phyloP scores from a whole-genome alignment of 2,888 invertebrate genomes.

The Ypsolopha scabrella region DNA sequence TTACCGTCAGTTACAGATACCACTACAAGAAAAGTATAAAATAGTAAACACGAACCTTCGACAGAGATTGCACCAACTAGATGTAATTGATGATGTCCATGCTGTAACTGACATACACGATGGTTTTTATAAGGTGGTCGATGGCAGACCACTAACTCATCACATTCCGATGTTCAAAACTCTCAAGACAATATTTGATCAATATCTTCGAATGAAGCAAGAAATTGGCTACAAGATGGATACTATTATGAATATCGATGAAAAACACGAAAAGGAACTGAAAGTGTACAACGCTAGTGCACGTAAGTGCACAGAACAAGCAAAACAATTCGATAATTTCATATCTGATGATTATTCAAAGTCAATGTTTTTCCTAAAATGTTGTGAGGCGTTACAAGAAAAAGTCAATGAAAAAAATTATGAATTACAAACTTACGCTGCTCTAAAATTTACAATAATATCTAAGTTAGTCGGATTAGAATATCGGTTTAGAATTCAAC shows the following conservation, averaged over 20 bases:
- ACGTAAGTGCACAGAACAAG: conserved; percentile 59
- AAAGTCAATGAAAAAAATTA: conserved; percentile 47
- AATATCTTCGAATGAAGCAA: conserved; percentile 26
- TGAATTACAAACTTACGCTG: conserved; percentile 52
- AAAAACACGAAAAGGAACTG: conserved; percentile 64
- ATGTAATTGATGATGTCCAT: conserved; percentile 25
- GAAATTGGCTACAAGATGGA: conserved; percentile 56
- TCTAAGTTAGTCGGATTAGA: conserved; percentile 71
- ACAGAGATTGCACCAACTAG: conserved; percentile 22
- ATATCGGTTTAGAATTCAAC: conserved; percentile 72
- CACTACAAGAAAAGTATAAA: conserved; percentile 34
- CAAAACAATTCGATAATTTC: conserved; percentile 70
- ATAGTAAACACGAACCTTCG: conserved; percentile 26
- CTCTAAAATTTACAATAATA: conserved; percentile 35
- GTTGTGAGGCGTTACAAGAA: conserved; percentile 55
- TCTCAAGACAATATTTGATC: conserved; percentile 24
- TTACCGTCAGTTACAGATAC: conserved; percentile 22
- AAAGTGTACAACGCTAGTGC: conserved; percentile 53
- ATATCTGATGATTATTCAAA: conserved; percentile 71
- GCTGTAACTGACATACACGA: conserved; percentile 35
- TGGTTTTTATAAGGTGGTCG: conserved; percentile 30
- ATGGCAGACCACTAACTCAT: conserved; percentile 20
- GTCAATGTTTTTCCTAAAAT: conserved; percentile 66
- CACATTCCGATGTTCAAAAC: conserved; percentile 33
- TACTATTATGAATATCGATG: conserved; percentile 62